Evolutionary conservation across 23 tunicate genomes (phyloP).

Genomic region (Trididemnum clinides): DNA sequence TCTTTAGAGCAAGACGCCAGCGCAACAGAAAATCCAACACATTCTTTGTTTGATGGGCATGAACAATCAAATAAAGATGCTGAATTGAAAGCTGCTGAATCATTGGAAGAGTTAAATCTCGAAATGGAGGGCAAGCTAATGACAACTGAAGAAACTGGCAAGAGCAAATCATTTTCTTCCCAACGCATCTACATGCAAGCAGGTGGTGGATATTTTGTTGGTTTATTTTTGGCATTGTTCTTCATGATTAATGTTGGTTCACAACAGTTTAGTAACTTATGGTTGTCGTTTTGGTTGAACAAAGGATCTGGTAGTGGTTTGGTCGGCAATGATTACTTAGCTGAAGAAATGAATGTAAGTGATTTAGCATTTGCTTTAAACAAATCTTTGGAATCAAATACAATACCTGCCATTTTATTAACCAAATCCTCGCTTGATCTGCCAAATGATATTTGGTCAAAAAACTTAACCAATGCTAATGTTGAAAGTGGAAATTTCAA

Average conservation of each 20-base stretch:
- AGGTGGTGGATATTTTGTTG: slow-evolving; percentile 52
- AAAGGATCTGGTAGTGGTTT: slow-evolving; percentile 21
- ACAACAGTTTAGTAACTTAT: slow-evolving; percentile 70
- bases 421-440: not conserved
- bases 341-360: not conserved
- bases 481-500: too few relatives aligned
- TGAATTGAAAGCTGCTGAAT: not conserved
- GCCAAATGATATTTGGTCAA: too few relatives aligned
- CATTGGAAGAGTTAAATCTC: slow-evolving; percentile 31
- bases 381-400: not conserved
- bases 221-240: slow-evolving; percentile 25
- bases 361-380: not conserved
- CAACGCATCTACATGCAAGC: slow-evolving; percentile 46
- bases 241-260: slow-evolving; percentile 56
- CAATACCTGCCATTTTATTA: not conserved
- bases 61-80: too few relatives aligned
- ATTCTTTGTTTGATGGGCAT: not conserved
- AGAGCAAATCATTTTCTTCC: slow-evolving; percentile 12
- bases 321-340: not conserved
- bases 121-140: slow-evolving; percentile 57
- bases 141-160: slow-evolving; percentile 68
- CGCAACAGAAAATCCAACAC: not conserved
- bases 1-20: not conserved
- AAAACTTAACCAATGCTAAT: too few relatives aligned
- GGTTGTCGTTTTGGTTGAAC: slow-evolving; percentile 79